Percentiles rank a stretch among this genome's conserved stretches.
Conservation (phyloP, 1,140 invertebrate species). For the Nixonia krombeini region DNA sequence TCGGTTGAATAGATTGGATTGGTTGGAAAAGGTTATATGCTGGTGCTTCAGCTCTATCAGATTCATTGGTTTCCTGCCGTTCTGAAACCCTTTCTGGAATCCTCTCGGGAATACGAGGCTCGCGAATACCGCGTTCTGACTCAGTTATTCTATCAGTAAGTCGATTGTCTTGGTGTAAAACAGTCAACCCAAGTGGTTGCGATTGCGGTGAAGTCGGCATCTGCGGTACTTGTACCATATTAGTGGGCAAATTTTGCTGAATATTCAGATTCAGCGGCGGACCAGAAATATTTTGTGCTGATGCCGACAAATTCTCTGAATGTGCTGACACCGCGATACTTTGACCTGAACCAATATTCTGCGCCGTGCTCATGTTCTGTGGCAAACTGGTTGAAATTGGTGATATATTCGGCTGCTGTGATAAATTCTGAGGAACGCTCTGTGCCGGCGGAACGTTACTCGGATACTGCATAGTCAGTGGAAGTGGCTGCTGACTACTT, state of each 20-base stretch:
- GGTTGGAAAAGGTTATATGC: slow-evolving; percentile 71
- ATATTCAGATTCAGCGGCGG: slow-evolving; percentile 65
- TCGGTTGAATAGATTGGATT: slow-evolving; percentile 65
- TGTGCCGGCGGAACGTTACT: slow-evolving; percentile 57
- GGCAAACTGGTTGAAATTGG: slow-evolving; percentile 47
- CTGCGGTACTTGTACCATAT: no score
- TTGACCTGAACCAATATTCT: slow-evolving; percentile 50
- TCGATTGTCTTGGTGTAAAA: slow-evolving; percentile 58
- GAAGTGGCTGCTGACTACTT: slow-evolving; percentile 55
- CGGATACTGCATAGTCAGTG: slow-evolving; percentile 66
- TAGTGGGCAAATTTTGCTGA: slow-evolving; percentile 59
- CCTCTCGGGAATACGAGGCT: slow-evolving; percentile 35
- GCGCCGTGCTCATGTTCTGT: slow-evolving; percentile 48
- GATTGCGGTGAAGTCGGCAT: slow-evolving; percentile 62
- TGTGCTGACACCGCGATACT: slow-evolving; percentile 51
- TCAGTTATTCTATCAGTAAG: slow-evolving; percentile 57
- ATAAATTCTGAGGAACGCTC: slow-evolving; percentile 65
- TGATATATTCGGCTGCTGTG: slow-evolving; percentile 38
- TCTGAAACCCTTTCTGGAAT: slow-evolving; percentile 48
- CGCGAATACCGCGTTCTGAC: slow-evolving; percentile 31
- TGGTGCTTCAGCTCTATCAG: slow-evolving; percentile 53
- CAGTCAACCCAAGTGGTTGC: slow-evolving; percentile 64
- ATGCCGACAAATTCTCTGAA: slow-evolving; percentile 53
- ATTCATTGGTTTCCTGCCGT: slow-evolving; percentile 44
- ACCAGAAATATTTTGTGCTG: slow-evolving; percentile 48